Percentiles rank a stretch among this genome's conserved stretches.
Evolutionary conservation across 2,888 invertebrate genomes (phyloP).

Genomic region (Drosophila putrida): DNA sequence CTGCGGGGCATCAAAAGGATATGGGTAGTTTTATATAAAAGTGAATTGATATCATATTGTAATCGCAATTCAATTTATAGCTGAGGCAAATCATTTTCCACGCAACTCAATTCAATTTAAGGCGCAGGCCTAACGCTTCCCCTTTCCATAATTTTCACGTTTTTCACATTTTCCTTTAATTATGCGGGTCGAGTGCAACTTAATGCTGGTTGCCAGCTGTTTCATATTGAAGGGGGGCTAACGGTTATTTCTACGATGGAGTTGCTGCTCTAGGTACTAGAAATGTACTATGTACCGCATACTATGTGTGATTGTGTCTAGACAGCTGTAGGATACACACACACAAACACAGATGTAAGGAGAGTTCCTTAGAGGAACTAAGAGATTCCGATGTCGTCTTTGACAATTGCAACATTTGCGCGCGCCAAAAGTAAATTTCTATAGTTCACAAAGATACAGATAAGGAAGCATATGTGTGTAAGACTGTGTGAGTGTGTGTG

Average conservation of each 20-base stretch:
- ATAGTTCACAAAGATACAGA: constrained; percentile 50
- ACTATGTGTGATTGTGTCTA: constrained; percentile 29
- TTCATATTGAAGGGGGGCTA: constrained; percentile 35
- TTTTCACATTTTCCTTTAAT: constrained; percentile 58
- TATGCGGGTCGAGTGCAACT: constrained; percentile 68
- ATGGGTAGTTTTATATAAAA: constrained; percentile 1
- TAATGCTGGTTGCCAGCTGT: constrained; percentile 78
- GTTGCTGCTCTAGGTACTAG: constrained; percentile 1
- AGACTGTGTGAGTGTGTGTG: constrained; percentile 13
- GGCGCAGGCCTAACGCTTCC: constrained; percentile 47
- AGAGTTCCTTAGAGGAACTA: constrained; percentile 16
- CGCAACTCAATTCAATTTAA: constrained; percentile 48
- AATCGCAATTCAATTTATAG: constrained; percentile 38
- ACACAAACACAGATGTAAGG: constrained; percentile 3
- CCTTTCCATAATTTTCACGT: constrained; percentile 25
- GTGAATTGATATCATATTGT: constrained; percentile 3
- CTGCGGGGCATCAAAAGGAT: constrained; percentile 5
- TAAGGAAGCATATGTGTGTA: constrained; percentile 27
- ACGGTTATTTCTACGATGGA: constrained; percentile 41
- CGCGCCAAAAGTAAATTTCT: constrained; percentile 72
- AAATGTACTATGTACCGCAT: not conserved
- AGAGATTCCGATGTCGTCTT: constrained; percentile 66
- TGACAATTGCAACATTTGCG: constrained; percentile 78
- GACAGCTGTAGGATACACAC: constrained; percentile 45
- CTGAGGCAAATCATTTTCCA: constrained; percentile 40